phyloP scores from a whole-genome alignment of 2,113 vertebrate genomes.

The Megaceryle maxima region DNA sequence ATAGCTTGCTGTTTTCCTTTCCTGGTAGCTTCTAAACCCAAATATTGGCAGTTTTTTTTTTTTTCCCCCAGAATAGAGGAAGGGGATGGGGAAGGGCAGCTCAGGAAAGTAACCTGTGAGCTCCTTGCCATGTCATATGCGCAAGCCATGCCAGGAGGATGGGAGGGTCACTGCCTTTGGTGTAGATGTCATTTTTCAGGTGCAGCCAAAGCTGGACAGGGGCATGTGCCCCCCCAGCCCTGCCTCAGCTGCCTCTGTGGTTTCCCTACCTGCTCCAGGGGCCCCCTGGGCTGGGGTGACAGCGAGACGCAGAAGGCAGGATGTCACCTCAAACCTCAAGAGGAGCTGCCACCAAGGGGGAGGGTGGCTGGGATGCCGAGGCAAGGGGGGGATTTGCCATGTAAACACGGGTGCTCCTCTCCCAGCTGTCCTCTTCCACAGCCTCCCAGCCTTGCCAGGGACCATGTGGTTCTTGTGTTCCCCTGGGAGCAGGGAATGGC shows the following conservation, averaged over 20 bases:
- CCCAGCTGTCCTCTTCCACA: neutral
- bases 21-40: neutral
- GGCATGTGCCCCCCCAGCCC: neutral
- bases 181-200: rapidly evolving
- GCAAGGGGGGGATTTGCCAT: neutral
- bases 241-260: neutral
- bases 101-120: neutral
- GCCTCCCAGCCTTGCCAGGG: neutral
- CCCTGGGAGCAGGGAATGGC: rapidly evolving
- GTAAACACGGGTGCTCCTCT: neutral
- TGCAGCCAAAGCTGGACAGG: neutral
- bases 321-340: conserved; percentile 68
- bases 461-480: rapidly evolving
- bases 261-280: conserved; percentile 25
- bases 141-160: rapidly evolving
- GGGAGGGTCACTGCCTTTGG: rapidly evolving
- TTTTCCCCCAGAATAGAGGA: rapidly evolving
- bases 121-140: rapidly evolving
- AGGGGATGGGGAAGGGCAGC: neutral
- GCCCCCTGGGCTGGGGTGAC: neutral
- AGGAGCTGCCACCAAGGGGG: conserved; percentile 1
- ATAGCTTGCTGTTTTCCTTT: neutral
- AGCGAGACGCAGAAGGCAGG: conserved; percentile 6
- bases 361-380: neutral
- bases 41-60: neutral